Conservation (phyloP, 2,797 vertebrate genomes). For the Sebastiscus tertius region DNA sequence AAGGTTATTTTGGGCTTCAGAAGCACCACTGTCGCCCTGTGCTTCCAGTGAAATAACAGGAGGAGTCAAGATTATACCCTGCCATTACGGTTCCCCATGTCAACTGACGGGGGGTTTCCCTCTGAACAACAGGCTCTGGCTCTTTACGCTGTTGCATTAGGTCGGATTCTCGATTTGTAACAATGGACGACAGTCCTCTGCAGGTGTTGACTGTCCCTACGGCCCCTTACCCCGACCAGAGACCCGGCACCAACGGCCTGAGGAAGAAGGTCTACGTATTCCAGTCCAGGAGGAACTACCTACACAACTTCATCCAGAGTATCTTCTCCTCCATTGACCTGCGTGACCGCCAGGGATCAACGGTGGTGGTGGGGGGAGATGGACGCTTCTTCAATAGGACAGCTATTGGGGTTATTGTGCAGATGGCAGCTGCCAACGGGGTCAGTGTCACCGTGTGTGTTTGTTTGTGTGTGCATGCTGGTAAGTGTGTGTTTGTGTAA, state of each 20-base stretch:
- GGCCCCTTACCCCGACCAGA: slow-evolving; percentile 91
- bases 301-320: slow-evolving; percentile 97
- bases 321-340: slow-evolving; percentile 96
- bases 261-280: slow-evolving; percentile 89
- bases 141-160: slow-evolving; percentile 25
- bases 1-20: slow-evolving; percentile 85
- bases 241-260: slow-evolving; percentile 88
- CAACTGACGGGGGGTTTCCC: slow-evolving; percentile 59
- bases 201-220: slow-evolving; percentile 90
- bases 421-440: slow-evolving; percentile 98
- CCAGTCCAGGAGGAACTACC: slow-evolving; percentile 90
- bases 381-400: slow-evolving; percentile 93
- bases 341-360: slow-evolving; percentile 94
- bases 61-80: slow-evolving; percentile 72
- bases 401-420: slow-evolving; percentile 91
- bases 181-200: slow-evolving; percentile 89
- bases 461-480: slow-evolving; percentile 21
- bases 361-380: slow-evolving; percentile 94
- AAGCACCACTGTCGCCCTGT: slow-evolving; percentile 59
- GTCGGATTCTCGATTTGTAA: slow-evolving; percentile 35
- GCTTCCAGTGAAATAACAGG: slow-evolving; percentile 76
- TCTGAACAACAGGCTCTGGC: slow-evolving; percentile 47
- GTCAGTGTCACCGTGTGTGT: slow-evolving; percentile 85
- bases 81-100: slow-evolving; percentile 48
- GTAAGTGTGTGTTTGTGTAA: neutral